These are phyloP conservation scores for Nematopogon swammerdamellus DNA, from an alignment of 2,888 invertebrate genomes.

Conservation along the genomic window DNA sequence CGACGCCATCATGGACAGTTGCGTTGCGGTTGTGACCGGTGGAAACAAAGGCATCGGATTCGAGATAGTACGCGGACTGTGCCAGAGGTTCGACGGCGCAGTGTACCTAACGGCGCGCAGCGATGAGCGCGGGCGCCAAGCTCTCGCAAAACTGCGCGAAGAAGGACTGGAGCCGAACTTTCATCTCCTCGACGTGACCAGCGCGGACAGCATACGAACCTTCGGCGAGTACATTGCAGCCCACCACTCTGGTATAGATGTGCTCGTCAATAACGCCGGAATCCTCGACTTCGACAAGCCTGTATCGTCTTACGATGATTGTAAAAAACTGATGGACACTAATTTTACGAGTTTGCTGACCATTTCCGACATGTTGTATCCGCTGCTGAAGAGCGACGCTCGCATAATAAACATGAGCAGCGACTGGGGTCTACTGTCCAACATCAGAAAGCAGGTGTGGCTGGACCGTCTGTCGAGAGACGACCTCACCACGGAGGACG, in stretches of 20 bases:
- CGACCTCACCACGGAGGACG: constrained; percentile 46
- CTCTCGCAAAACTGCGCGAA: constrained; percentile 59
- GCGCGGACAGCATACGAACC: constrained; percentile 56
- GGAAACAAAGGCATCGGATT: constrained; percentile 46
- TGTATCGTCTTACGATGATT: constrained; percentile 65
- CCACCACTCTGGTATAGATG: constrained; percentile 66
- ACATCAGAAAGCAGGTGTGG: constrained; percentile 44
- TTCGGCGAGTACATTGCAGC: constrained; percentile 58
- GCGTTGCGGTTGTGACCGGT: constrained; percentile 50
- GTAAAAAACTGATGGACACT: constrained; percentile 64
- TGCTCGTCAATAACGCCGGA: constrained; percentile 77
- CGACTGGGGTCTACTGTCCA: constrained; percentile 50
- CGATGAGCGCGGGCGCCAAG: constrained; percentile 56
- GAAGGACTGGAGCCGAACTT: constrained; percentile 58
- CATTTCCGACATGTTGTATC: constrained; percentile 66
- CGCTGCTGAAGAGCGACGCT: constrained; percentile 65
- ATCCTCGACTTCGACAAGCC: constrained; percentile 63
- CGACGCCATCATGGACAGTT: constrained; percentile 34
- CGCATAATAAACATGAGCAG: constrained; percentile 75
- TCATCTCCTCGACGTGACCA: constrained; percentile 68
- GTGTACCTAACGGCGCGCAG: constrained; percentile 73
- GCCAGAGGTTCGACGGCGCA: constrained; percentile 64
- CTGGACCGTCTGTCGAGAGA: constrained; percentile 39
- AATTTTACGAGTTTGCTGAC: constrained; percentile 69
- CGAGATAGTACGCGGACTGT: constrained; percentile 54